These are phyloP conservation scores for Struthidea cinerea DNA, from an alignment of 2,113 vertebrate genomes.

Conservation along the genomic window DNA sequence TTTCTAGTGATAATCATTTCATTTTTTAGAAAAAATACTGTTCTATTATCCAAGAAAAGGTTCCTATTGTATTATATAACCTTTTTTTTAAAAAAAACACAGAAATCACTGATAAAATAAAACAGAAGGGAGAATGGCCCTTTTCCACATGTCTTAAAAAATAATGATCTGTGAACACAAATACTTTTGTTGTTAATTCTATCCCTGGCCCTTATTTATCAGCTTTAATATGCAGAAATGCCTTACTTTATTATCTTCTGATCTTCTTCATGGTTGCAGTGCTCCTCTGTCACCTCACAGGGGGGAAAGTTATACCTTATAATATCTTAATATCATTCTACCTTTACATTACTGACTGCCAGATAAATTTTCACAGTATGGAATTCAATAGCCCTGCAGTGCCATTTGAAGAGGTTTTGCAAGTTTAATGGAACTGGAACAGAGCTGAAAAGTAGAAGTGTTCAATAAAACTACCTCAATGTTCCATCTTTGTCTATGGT, in stretches of 20 bases:
- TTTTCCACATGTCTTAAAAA: not conserved
- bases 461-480: not conserved
- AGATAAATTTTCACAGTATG: not conserved
- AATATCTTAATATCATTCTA: not conserved
- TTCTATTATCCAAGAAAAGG: not conserved
- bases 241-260: not conserved
- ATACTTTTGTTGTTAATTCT: not conserved
- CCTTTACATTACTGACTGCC: not conserved
- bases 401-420: not conserved
- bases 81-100: not conserved
- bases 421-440: not conserved
- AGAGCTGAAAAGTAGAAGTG: not conserved
- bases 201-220: not conserved
- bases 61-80: not conserved
- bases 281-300: not conserved
- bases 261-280: not conserved
- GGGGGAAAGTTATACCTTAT: not conserved
- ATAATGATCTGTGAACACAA: not conserved
- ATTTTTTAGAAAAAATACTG: not conserved
- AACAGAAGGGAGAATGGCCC: not conserved
- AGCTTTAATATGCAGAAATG: not conserved
- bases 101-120: not conserved
- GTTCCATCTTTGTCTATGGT: not conserved
- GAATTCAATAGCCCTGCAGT: not conserved
- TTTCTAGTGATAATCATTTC: not conserved